Evolutionary conservation across 2,113 vertebrate genomes (phyloP).

Genomic region (Muntiacus muntjak): DNA sequence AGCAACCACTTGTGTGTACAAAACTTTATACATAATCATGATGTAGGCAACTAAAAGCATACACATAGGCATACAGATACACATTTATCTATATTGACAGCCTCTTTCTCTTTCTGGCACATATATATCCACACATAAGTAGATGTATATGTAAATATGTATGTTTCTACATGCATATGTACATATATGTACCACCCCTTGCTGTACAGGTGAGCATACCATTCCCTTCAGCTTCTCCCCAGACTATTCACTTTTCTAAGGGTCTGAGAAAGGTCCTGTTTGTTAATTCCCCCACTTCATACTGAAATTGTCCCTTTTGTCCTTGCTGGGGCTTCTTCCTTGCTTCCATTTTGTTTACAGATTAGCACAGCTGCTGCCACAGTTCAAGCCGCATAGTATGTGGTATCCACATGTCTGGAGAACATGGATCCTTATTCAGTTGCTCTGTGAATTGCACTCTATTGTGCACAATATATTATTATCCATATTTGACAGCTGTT

Average conservation of each 20-base stretch:
- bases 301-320: background rate
- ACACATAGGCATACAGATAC: background rate
- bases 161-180: background rate
- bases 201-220: background rate
- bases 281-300: background rate
- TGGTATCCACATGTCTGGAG: conserved; percentile 31
- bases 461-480: conserved; percentile 50
- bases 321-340: background rate
- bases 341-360: conserved; percentile 46
- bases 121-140: background rate
- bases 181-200: background rate
- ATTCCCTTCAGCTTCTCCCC: background rate
- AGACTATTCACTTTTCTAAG: conserved; percentile 11
- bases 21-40: conserved; percentile 25
- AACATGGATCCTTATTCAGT: conserved; percentile 38
- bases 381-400: conserved; percentile 28
- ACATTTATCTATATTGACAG: background rate
- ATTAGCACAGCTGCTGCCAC: conserved; percentile 53
- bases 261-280: background rate
- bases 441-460: conserved; percentile 52
- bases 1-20: background rate
- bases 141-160: background rate
- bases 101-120: background rate
- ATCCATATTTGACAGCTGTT: conserved; percentile 52
- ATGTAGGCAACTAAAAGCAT: background rate